Evolutionary conservation across 2,797 vertebrate genomes (phyloP).

Genomic region (Catamblyrhynchus diadema): DNA sequence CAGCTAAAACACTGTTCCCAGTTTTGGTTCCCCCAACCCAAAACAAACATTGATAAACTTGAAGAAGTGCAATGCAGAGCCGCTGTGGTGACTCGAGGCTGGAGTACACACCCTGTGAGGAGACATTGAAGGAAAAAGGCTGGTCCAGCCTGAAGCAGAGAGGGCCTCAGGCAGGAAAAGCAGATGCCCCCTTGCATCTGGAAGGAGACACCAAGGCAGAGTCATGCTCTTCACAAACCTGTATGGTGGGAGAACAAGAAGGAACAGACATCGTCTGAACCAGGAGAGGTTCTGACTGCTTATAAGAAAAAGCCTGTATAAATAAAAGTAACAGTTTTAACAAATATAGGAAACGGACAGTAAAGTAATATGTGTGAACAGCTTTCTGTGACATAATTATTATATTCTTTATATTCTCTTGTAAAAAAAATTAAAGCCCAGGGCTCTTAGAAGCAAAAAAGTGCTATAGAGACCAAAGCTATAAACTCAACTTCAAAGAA

Average conservation of each 20-base stretch:
- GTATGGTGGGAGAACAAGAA: not conserved
- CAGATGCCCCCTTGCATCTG: not conserved
- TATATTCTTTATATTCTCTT: not conserved
- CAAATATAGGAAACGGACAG: not conserved
- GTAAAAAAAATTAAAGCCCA: not conserved
- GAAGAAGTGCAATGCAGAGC: not conserved
- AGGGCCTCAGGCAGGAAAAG: not conserved
- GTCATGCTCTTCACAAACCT: not conserved
- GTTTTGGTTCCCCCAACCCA: not conserved
- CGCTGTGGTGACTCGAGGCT: not conserved
- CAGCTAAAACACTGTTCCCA: not conserved
- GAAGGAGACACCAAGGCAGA: not conserved
- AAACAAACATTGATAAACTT: not conserved
- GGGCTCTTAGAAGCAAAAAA: not conserved
- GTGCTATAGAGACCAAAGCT: not conserved
- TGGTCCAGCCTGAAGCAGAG: not conserved
- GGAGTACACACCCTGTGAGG: not conserved
- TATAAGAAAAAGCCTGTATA: not conserved
- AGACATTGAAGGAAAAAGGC: not conserved
- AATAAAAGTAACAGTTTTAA: not conserved
- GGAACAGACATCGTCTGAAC: not conserved
- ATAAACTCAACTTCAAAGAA: not conserved
- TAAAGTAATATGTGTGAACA: not conserved
- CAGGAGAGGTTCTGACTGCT: not conserved
- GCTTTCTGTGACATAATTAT: not conserved